phyloP scores from a whole-genome alignment of 1,140 invertebrate genomes.

The Nymphalis io region DNA sequence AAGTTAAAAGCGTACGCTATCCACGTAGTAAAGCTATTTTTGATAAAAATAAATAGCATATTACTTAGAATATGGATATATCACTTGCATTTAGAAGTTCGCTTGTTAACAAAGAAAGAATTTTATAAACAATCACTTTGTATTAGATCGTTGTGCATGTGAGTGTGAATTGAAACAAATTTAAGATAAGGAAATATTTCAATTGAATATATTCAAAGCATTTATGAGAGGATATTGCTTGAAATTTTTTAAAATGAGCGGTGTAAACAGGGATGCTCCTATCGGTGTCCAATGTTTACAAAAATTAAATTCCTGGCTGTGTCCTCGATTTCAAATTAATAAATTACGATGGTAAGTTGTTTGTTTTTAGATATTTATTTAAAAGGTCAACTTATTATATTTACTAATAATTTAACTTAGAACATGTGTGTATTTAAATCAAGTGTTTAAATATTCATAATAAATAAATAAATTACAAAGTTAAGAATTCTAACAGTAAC shows the following conservation, averaged over 20 bases:
- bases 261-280: conserved; percentile 79
- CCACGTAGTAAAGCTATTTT: conserved; percentile 1
- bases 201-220: conserved; percentile 1
- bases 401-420: no score
- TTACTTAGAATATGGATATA: neutral
- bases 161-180: conserved; percentile 1
- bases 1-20: neutral
- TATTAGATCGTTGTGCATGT: conserved; percentile 5
- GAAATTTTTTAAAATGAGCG: conserved; percentile 71
- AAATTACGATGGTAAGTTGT: conserved; percentile 81
- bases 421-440: no score
- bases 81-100: neutral
- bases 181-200: neutral
- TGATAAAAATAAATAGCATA: neutral
- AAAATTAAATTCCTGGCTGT: conserved; percentile 75
- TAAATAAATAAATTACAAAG: no score
- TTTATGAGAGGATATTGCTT: conserved; percentile 53
- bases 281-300: conserved; percentile 81
- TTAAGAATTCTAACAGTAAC: no score
- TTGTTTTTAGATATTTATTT: neutral
- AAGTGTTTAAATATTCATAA: no score
- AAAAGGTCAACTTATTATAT: neutral
- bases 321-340: conserved; percentile 81
- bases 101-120: neutral
- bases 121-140: conserved; percentile 22